Base-by-base conservation (phyloP, 2,113 vertebrate species). In the Pollachius pollachius region DNA sequence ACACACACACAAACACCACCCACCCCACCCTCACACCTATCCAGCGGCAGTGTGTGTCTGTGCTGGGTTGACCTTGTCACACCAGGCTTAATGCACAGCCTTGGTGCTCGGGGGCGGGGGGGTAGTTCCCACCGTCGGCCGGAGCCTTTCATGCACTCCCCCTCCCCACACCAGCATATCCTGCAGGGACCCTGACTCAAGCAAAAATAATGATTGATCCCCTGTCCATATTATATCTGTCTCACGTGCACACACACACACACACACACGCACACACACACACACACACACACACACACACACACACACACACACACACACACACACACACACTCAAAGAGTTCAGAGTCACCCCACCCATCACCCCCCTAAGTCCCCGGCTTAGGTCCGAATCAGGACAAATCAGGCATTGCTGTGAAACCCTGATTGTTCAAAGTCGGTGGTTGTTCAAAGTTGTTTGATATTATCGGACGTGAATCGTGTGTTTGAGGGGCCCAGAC, bases 121-220 rank as follows among this genome's bases (percentile, higher is more conserved):
- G 37, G 37, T 1, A 11, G 86, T 89, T 87, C 86, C 89, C 82
- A 3, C 85, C 86, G 84, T 84, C 86, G 84, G 79, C 85, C 71
- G 74, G 70, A 18, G 83, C 86, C 86, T 87, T 90, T 90, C 88
- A 85, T 87, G 84, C 76, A 81, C 78, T 80, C 79, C 81, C 37
- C 5, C 37, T 8, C 37, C 37, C 23, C 23, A 23, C 37, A 41
- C 37, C 37, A 6, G 2, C 37, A 65, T 23, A 69, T 81, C 87
- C 86, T 85, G 77, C 80, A n/a, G 82, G 86, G 90, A 88, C 73
- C 66, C 15, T 76, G 25, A 72, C 87, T 8, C 15, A 11, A 84
- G 86, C 88, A 91, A 86, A 91, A 89, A 90, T 82, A 73, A 69
- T 84, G 89, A 90, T 91, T 89, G 90, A 92, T 91, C 84, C 90